Conservation (phyloP, 2,113 vertebrate species). For the Psammodynastes pulverulentus region DNA sequence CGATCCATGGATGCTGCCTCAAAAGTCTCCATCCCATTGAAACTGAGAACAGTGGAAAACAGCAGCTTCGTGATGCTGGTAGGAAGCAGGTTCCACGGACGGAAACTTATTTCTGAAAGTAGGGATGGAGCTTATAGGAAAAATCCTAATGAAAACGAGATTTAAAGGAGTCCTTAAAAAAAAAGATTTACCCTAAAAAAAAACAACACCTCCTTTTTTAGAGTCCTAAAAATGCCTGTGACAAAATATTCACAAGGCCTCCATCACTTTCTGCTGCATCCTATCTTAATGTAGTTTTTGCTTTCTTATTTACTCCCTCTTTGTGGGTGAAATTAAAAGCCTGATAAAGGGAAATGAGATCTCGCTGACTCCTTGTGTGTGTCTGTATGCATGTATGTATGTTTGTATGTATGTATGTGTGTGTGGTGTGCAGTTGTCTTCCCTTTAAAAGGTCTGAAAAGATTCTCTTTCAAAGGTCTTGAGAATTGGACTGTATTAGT, state of each 20-base stretch:
- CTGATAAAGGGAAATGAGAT: not conserved
- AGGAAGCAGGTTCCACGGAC: not conserved
- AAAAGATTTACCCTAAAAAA: not conserved
- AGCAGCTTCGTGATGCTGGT: not conserved
- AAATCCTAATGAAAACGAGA: not conserved
- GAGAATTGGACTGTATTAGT: not conserved
- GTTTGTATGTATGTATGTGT: not conserved
- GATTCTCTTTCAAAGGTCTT: not conserved
- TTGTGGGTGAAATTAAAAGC: not conserved
- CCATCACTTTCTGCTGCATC: not conserved
- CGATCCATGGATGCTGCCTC: not conserved
- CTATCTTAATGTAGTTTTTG: not conserved
- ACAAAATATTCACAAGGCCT: not conserved
- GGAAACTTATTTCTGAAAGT: not conserved
- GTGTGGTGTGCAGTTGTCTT: not conserved
- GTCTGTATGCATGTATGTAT: no score
- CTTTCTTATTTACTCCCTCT: not conserved
- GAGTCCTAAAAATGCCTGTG: not conserved
- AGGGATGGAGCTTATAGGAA: not conserved
- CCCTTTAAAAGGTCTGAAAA: not conserved
- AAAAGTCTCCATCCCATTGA: not conserved
- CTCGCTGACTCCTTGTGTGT: not conserved
- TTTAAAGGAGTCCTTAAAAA: not conserved
- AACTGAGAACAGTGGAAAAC: not conserved
- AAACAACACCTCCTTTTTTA: not conserved